Evolutionary conservation across 2,113 vertebrate species (phyloP).

Genomic region (Dascyllus trimaculatus): DNA sequence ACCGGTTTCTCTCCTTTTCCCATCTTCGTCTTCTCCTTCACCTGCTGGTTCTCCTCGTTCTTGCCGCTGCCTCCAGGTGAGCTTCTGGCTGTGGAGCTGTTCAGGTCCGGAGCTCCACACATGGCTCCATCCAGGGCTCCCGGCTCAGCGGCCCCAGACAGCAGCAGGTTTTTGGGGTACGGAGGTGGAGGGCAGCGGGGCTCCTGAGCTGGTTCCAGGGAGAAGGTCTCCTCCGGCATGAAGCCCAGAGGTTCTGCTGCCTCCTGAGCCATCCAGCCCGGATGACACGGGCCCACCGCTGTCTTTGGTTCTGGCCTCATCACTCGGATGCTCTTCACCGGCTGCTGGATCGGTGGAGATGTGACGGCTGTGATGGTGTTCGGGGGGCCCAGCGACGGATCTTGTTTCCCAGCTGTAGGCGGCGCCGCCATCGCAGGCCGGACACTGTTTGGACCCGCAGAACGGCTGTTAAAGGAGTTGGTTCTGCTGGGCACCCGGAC

Average conservation of each 20-base stretch:
- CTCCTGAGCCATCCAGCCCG: constrained; percentile 89
- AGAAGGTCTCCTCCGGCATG: constrained; percentile 84
- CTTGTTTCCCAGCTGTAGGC: constrained; percentile 82
- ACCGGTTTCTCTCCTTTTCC: constrained; percentile 87
- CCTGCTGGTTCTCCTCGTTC: constrained; percentile 70
- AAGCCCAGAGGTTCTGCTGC: constrained; percentile 86
- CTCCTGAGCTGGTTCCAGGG: constrained; percentile 88
- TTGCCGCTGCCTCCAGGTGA: constrained; percentile 67
- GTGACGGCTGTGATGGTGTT: constrained; percentile 96
- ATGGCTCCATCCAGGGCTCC: constrained; percentile 78
- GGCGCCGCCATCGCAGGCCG: constrained; percentile 84
- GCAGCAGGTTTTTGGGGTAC: constrained; percentile 92
- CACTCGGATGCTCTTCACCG: constrained; percentile 96
- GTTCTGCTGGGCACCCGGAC: constrained; percentile 91
- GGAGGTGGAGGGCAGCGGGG: constrained; percentile 93
- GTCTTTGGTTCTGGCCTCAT: constrained; percentile 97
- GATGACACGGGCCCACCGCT: constrained; percentile 96
- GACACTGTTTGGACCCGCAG: constrained; percentile 84
- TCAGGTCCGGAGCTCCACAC: constrained; percentile 70
- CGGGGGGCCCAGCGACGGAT: constrained; percentile 87
- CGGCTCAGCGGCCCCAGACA: constrained; percentile 85
- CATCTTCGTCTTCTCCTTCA: constrained; percentile 88
- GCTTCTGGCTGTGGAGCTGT: constrained; percentile 39
- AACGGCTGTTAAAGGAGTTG: constrained; percentile 95
- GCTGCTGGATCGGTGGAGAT: constrained; percentile 94